Evolutionary conservation across 2,113 vertebrate species (phyloP).

Genomic region (Rhabdornis inornatus): DNA sequence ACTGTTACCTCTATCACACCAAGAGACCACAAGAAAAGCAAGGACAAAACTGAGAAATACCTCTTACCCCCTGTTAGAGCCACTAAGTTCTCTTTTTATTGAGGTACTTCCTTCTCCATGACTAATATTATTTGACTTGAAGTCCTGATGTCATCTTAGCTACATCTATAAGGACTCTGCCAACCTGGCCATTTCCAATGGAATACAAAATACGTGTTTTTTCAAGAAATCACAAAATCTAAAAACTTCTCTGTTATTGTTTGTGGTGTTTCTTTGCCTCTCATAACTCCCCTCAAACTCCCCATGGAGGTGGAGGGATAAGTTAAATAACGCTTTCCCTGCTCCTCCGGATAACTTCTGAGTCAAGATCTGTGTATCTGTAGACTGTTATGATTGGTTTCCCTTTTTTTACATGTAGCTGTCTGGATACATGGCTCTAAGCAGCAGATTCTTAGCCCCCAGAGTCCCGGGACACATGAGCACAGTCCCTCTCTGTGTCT

Average conservation of each 20-base stretch:
- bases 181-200: neutral
- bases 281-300: neutral
- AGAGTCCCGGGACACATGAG: neutral
- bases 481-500: neutral
- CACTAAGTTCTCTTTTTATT: neutral
- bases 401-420: accelerated
- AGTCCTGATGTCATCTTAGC: neutral
- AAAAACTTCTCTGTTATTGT: neutral
- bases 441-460: neutral
- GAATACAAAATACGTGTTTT: neutral
- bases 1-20: neutral
- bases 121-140: neutral
- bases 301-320: neutral
- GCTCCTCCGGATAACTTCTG: neutral
- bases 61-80: neutral
- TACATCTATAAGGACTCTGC: neutral
- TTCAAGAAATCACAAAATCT: neutral
- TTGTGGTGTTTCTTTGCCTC: neutral
- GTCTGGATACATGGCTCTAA: neutral
- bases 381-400: neutral
- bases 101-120: neutral
- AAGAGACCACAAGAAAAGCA: neutral
- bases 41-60: neutral
- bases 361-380: neutral
- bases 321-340: neutral